Evolutionary conservation across 2,888 invertebrate species (phyloP).

Genomic region (Panzeria rudis): DNA sequence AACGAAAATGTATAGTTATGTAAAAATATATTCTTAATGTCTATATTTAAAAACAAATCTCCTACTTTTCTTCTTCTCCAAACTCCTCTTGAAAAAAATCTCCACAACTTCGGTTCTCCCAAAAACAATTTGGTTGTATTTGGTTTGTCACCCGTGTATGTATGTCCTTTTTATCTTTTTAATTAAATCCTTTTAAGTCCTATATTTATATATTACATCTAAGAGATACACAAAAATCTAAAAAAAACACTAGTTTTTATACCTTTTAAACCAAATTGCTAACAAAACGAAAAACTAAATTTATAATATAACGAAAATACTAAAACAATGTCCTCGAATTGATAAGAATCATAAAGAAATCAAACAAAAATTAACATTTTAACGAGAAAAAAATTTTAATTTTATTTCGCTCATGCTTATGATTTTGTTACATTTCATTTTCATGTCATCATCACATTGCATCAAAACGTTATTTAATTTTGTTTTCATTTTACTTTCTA

Average conservation of each 20-base stretch:
- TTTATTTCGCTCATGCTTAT: constrained; percentile 26
- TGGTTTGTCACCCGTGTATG: constrained; percentile 60
- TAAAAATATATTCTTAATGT: constrained; percentile 83
- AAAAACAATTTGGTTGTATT: constrained; percentile 55
- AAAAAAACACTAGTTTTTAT: constrained; percentile 70
- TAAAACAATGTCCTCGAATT: constrained; percentile 61
- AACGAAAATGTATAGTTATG: constrained; percentile 94
- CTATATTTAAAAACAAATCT: constrained; percentile 55
- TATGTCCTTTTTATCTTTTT: constrained; percentile 47
- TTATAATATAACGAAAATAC: constrained; percentile 29
- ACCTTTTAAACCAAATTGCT: constrained; percentile 69
- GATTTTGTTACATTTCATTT: constrained; percentile 42
- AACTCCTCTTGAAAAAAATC: constrained; percentile 40
- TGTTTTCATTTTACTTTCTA: neutral
- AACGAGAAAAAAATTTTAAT: neutral
- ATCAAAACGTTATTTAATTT: constrained; percentile 6
- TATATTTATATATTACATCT: constrained; percentile 57
- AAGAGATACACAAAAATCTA: constrained; percentile 65
- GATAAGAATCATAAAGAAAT: constrained; percentile 34
- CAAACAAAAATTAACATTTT: constrained; percentile 42
- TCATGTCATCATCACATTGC: constrained; percentile 25
- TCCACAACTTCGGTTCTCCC: constrained; percentile 21
- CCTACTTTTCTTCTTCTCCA: constrained; percentile 31
- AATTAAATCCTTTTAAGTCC: constrained; percentile 59
- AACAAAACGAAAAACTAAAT: constrained; percentile 36